Evolutionary conservation across 1,140 invertebrate genomes (phyloP).

Genomic region (Drosophila carrolli): DNA sequence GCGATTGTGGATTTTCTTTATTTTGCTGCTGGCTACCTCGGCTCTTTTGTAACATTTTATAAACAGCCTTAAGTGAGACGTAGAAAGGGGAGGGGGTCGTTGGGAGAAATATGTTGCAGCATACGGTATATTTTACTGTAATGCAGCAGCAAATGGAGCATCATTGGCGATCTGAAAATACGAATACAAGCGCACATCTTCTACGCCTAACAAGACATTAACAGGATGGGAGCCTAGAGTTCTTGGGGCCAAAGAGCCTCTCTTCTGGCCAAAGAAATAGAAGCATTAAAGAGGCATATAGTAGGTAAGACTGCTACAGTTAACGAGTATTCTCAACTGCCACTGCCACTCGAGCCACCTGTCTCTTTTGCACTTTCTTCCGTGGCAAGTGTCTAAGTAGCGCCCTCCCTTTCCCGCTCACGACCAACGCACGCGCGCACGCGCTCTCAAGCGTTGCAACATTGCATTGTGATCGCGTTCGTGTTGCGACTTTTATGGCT

Average conservation of each 20-base stretch:
- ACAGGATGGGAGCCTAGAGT: slow-evolving; percentile 7
- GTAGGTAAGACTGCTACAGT: slow-evolving; percentile 14
- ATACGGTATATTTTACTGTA: slow-evolving; percentile 79
- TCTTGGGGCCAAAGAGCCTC: slow-evolving; percentile 11
- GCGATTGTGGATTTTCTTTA: slow-evolving; percentile 19
- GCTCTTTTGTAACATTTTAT: slow-evolving; percentile 5
- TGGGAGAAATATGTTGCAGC: slow-evolving; percentile 49
- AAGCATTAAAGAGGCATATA: slow-evolving; percentile 15
- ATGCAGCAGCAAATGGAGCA: slow-evolving; percentile 52
- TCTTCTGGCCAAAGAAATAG: slow-evolving; percentile 33
- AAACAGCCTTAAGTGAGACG: slow-evolving; percentile 15
- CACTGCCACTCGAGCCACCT: slow-evolving; percentile 8
- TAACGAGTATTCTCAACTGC: slow-evolving; percentile 9
- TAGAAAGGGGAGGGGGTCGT: neutral
- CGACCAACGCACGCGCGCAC: slow-evolving; percentile 49
- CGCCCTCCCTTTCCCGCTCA: neutral
- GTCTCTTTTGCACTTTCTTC: slow-evolving; percentile 26
- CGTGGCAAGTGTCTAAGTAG: neutral
- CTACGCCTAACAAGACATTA: slow-evolving; percentile 55
- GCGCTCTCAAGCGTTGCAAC: slow-evolving; percentile 62
- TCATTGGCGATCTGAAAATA: slow-evolving; percentile 62
- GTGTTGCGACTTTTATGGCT: slow-evolving; percentile 60
- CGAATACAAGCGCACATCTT: slow-evolving; percentile 23
- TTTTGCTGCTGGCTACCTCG: neutral
- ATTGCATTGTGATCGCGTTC: slow-evolving; percentile 48